Percentiles rank a stretch among this genome's conserved stretches.
Conservation (phyloP, 1,140 invertebrate genomes). For the Drosophila kikkawai region DNA sequence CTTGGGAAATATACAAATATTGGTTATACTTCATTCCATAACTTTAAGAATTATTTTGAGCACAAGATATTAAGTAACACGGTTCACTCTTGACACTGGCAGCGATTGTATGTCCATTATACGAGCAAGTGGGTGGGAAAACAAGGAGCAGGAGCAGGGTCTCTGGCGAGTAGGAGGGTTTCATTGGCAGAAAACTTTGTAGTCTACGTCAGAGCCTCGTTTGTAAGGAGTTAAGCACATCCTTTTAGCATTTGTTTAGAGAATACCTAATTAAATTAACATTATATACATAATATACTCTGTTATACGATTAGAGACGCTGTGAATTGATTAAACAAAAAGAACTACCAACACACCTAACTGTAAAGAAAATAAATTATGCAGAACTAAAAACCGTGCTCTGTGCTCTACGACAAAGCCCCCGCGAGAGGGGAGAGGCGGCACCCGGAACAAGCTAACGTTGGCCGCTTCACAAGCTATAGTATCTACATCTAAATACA, state of each 20-base stretch:
- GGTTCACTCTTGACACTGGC: conserved; percentile 8
- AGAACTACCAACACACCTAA: conserved; percentile 64
- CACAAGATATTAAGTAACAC: conserved; percentile 57
- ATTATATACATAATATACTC: conserved; percentile 72
- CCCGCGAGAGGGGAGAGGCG: conserved; percentile 48
- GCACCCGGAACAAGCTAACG: conserved; percentile 38
- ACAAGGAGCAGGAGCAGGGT: conserved; percentile 13
- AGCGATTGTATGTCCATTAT: conserved; percentile 44
- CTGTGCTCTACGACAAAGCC: conserved; percentile 51
- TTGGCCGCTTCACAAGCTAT: conserved; percentile 39
- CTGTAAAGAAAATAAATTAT: conserved; percentile 65
- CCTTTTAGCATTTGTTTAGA: conserved; percentile 54
- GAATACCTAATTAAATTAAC: conserved; percentile 69
- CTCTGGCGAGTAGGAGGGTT: conserved; percentile 31
- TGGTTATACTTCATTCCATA: conserved; percentile 75
- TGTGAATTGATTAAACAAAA: conserved; percentile 77
- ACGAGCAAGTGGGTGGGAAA: conserved; percentile 30
- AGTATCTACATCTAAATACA: conserved; percentile 1
- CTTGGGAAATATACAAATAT: conserved; percentile 41
- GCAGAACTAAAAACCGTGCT: conserved; percentile 62
- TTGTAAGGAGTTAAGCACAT: conserved; percentile 56
- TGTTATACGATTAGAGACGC: conserved; percentile 77
- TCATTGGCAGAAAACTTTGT: conserved; percentile 32
- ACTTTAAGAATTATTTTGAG: conserved; percentile 55
- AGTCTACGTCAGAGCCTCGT: conserved; percentile 41